Evolutionary conservation across 2,888 invertebrate species (phyloP).

Genomic region (Clostera curtula): DNA sequence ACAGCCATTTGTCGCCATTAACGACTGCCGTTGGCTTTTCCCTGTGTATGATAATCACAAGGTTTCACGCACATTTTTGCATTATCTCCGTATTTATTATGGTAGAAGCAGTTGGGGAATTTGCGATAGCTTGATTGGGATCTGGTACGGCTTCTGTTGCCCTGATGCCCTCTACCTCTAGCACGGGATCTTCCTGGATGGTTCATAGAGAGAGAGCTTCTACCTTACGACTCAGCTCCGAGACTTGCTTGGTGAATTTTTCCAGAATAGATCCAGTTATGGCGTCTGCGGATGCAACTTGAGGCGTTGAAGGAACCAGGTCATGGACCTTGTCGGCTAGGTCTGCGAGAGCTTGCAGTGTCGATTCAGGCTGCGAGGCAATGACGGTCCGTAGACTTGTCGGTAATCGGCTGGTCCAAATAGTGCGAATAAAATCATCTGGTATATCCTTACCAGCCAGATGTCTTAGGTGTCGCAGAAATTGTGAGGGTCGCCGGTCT

Average conservation of each 20-base stretch:
- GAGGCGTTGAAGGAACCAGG: neutral
- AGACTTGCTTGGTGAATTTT: neutral
- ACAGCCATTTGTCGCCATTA: slow-evolving; percentile 18
- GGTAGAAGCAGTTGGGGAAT: slow-evolving; percentile 10
- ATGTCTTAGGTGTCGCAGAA: slow-evolving; percentile 10
- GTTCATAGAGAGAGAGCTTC: no score
- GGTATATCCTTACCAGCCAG: slow-evolving; percentile 1
- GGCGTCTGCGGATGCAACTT: neutral
- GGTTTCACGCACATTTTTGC: slow-evolving; percentile 12
- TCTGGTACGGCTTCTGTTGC: no score
- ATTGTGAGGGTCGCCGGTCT: slow-evolving; percentile 15
- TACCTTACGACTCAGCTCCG: neutral
- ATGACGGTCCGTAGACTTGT: neutral
- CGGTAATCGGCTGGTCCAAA: slow-evolving; percentile 3
- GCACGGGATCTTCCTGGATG: no score
- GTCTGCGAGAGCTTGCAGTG: neutral
- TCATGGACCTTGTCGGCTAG: neutral
- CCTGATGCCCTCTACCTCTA: no score
- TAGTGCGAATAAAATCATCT: neutral
- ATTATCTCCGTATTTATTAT: slow-evolving; percentile 7
- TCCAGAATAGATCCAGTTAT: neutral
- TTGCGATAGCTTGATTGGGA: neutral
- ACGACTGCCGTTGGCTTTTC: slow-evolving; percentile 19
- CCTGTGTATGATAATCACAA: slow-evolving; percentile 17
- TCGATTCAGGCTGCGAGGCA: neutral